Conservation (phyloP, 2,888 invertebrate species). For the Eupsilia transversa region DNA sequence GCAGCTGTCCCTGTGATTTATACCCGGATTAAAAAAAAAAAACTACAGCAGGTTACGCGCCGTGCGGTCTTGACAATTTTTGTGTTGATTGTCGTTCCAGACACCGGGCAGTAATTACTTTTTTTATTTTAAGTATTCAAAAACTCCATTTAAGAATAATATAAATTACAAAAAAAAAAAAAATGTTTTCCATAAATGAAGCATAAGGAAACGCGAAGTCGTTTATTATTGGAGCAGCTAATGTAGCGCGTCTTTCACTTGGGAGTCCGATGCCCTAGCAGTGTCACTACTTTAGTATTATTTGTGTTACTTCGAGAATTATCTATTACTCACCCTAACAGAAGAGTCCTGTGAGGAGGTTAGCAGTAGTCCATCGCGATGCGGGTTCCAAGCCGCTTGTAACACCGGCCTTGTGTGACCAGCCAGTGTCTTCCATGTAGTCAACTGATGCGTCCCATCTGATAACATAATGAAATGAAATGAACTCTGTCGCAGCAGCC, state of each 20-base stretch:
- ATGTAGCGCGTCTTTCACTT: background rate
- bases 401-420: slow-evolving; percentile 91
- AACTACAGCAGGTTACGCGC: background rate
- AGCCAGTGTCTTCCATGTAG: slow-evolving; percentile 77
- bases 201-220: background rate
- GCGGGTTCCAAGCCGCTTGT: slow-evolving; percentile 93
- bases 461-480: background rate
- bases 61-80: too few species aligned
- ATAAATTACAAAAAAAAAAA: background rate
- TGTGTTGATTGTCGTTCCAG: background rate
- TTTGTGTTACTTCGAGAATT: background rate
- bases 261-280: background rate
- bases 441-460: slow-evolving; percentile 77
- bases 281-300: background rate
- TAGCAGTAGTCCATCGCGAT: slow-evolving; percentile 91
- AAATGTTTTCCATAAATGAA: background rate
- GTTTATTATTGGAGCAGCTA: background rate
- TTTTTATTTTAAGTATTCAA: background rate
- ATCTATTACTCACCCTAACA: slow-evolving; percentile 89
- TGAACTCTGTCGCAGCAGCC: background rate
- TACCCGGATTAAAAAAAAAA: too few species aligned
- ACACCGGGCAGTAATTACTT: background rate
- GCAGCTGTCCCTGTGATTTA: background rate
- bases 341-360: slow-evolving; percentile 93
- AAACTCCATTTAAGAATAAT: background rate